Evolutionary conservation across 1,140 invertebrate species (phyloP), one percentile per base, ranked within the genome.

Genomic region (Neodiprion pinetum): DNA sequence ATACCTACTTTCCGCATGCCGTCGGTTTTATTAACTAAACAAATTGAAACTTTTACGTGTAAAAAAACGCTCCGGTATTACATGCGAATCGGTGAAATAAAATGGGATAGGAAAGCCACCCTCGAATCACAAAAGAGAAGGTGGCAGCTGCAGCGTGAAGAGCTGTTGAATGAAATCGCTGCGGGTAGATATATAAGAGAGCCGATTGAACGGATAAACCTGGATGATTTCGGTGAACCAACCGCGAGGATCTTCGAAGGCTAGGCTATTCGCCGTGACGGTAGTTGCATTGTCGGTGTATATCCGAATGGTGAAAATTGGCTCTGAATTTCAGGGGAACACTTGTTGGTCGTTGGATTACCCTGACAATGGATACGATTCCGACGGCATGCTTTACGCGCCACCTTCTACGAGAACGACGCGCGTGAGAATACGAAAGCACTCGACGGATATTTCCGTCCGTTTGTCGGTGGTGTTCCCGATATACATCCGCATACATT

Each of bases 321-420:
- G 53, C 53, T 61, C 11, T 61, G 53, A 61, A 61, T 61, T 61
- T 61, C 53, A 61, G 9, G 53, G 53, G n/a, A 61, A 61, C 53
- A 61, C 53, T 61, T 61, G 53, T 61, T 61, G 53, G 53, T 61
- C 53, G 53, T 61, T 61, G 53, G 53, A 61, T 61, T 61, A 61
- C 53, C 53, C 53, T 61, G 53, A 61, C 53, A 61, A 61, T 61
- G 53, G 53, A 17, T 4, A 12, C 53, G 53, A 61, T 61, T 61
- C 53, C 28, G 2, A 5, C 5, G 28, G 53, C 53, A n/a, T 61
- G 53, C 53, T 61, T 61, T 9, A 61, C 7, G 53, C 53, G 9
- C 4, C 53, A 17, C 28, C 28, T 61, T 14, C 11, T 4, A 17
- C 53, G 53, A 61, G 53, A 61, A 17, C 28, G 28, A 5, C 2